Evolutionary conservation across 2,888 invertebrate genomes (phyloP), one percentile per base, ranked within the genome.

Genomic region (Emmelina monodactyla): DNA sequence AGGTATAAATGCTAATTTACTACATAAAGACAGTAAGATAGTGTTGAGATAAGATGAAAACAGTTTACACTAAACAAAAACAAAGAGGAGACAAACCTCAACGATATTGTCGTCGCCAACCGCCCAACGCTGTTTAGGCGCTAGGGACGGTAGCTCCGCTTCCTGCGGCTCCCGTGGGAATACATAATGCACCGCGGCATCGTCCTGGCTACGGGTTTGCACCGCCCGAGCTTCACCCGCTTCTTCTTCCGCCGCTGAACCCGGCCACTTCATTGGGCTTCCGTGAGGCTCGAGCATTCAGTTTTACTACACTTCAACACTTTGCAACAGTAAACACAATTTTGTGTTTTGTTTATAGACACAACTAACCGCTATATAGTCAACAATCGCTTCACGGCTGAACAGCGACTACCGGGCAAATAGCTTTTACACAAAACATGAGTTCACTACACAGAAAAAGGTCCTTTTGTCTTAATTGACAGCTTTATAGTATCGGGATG

Each of bases 161-260:
- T 94, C 93, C 46, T 88, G 87, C 46, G 89, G 88, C 43, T 89
- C 88, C 39, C 75, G 62, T 51, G 93, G 93, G 66, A 92, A 96
- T 49, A 94, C 92, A 70, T 96, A 96, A 56, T 94, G 92, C 50
- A 94, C 94, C 67, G 91, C 89, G 44, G 93, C 93, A 83, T 95
- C 95, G 70, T 95, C 94, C 45, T 75, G 75, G 47, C 89, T 82
- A 56, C 88, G 86, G 71, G 83, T 84, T 68, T 85, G 88, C 59
- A 83, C 84, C 67, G 78, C 83, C 71, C 84, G 83, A 58, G 73
- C 69, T 58, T 79, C 79, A 43, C 75, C 79, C 65, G 65, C 64
- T 82, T 85, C 78, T 82, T 86, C 87, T 73, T 85, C 88, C 62
- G 76, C 83, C 50, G 82, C 85, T 63, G 85, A 81, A 58, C 86